Percentiles rank a stretch among this genome's conserved stretches.
These are phyloP conservation scores for Vulpes ferrilata DNA, from an alignment of 2,113 vertebrate species.

Conservation along the genomic window DNA sequence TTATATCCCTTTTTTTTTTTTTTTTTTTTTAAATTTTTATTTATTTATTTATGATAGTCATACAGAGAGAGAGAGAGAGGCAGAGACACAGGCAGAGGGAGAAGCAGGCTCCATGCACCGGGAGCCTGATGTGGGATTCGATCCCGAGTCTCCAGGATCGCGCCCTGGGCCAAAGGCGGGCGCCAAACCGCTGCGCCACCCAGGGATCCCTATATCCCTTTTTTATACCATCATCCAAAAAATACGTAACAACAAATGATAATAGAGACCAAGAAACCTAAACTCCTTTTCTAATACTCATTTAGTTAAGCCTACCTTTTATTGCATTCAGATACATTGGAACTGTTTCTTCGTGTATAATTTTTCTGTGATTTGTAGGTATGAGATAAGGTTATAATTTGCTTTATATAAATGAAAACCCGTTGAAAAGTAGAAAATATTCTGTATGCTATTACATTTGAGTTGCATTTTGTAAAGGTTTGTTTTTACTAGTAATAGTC, in stretches of 20 bases:
- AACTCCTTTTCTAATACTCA: slow-evolving; percentile 38
- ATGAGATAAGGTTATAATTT: slow-evolving; percentile 32
- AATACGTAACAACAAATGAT: background rate
- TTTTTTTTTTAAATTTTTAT: too few relatives aligned
- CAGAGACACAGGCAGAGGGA: too few relatives aligned
- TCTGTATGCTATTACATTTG: background rate
- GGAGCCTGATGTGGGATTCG: too few relatives aligned
- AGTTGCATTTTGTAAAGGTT: slow-evolving; percentile 48
- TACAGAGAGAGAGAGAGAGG: too few relatives aligned
- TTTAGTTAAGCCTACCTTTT: background rate
- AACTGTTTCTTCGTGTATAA: slow-evolving; percentile 3
- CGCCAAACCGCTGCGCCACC: too few relatives aligned
- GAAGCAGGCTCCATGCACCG: too few relatives aligned
- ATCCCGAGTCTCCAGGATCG: too few relatives aligned
- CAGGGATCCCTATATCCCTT: slow-evolving; percentile 55
- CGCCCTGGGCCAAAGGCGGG: too few relatives aligned
- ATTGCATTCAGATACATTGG: slow-evolving; percentile 33
- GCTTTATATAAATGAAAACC: slow-evolving; percentile 22
- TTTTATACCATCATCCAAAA: slow-evolving; percentile 44
- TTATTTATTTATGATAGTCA: too few relatives aligned
- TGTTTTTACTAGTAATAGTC: slow-evolving; percentile 22
- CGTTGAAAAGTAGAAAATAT: background rate
- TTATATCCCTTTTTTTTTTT: slow-evolving; percentile 61
- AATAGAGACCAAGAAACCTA: slow-evolving; percentile 33
- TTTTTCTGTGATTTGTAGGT: background rate